Evolutionary conservation across 2,888 invertebrate species (phyloP).

Genomic region (Drosophila stalkeri): DNA sequence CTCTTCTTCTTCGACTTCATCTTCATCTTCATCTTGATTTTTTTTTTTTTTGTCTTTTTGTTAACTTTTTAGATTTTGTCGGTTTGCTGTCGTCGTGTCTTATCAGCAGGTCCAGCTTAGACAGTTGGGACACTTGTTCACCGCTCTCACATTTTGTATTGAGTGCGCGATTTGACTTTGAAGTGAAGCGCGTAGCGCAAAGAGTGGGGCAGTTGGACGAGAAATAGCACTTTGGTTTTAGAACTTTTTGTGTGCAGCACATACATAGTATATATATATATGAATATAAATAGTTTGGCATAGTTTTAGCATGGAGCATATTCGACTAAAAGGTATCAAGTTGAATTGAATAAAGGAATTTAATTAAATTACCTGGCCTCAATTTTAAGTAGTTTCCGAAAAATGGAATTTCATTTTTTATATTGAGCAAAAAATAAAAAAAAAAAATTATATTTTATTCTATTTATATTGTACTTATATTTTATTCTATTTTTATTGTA

Average conservation of each 20-base stretch:
- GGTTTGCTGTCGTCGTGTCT: conserved; percentile 58
- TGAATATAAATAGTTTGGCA: background rate
- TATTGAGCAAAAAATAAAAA: too few species aligned
- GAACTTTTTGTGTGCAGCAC: conserved; percentile 5
- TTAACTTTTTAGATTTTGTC: conserved; percentile 46
- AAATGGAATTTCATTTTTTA: too few species aligned
- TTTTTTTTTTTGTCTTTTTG: too few species aligned
- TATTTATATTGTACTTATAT: too few species aligned
- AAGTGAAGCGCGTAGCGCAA: conserved; percentile 60
- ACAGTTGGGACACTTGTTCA: conserved; percentile 77
- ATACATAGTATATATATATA: background rate
- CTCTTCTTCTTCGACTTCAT: background rate
- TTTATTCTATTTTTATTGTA: too few species aligned
- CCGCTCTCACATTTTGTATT: conserved; percentile 60
- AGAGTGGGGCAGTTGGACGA: background rate
- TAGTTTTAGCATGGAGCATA: background rate
- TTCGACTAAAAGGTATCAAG: background rate
- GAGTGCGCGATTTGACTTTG: conserved; percentile 72
- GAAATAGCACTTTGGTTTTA: conserved; percentile 1
- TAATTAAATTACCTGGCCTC: background rate
- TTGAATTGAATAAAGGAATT: background rate
- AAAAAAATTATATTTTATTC: too few species aligned
- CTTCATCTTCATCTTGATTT: too few species aligned
- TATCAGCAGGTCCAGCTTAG: conserved; percentile 65
- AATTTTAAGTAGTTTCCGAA: too few species aligned